Evolutionary conservation across 2,797 vertebrate species (phyloP).

Genomic region (Parambassis ranga): DNA sequence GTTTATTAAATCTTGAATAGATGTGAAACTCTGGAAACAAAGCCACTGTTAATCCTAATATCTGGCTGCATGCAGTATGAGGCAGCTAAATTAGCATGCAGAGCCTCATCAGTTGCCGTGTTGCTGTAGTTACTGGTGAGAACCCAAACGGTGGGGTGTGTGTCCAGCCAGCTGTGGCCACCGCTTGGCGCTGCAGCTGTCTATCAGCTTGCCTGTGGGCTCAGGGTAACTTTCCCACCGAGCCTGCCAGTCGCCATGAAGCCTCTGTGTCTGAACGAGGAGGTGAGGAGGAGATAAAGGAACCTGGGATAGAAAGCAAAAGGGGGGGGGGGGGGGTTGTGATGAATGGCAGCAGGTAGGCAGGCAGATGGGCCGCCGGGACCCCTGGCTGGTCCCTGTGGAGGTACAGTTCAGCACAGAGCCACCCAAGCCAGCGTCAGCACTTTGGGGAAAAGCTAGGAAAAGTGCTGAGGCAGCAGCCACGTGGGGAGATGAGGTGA

Average conservation of each 20-base stretch:
- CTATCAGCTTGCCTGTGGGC: conserved; percentile 9
- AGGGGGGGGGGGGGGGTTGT: neutral
- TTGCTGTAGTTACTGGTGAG: conserved; percentile 10
- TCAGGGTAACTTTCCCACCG: conserved; percentile 13
- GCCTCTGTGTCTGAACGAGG: too few species aligned
- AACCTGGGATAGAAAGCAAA: neutral
- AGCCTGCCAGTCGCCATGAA: neutral
- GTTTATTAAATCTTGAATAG: too few species aligned
- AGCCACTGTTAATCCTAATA: neutral
- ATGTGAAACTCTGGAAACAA: neutral
- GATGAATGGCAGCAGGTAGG: conserved; percentile 37
- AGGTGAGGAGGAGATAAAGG: neutral
- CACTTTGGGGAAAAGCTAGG: conserved; percentile 60
- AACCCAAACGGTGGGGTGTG: conserved; percentile 3
- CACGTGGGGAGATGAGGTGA: conserved; percentile 49
- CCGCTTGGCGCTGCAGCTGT: conserved; percentile 30
- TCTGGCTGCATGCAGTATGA: neutral
- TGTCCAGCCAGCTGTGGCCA: conserved; percentile 4
- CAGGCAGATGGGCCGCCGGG: conserved; percentile 48
- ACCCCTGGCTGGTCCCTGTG: conserved; percentile 24
- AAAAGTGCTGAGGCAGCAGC: conserved; percentile 68
- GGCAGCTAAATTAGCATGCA: neutral
- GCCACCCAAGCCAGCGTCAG: conserved; percentile 48
- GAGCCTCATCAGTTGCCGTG: neutral
- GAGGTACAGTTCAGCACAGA: conserved; percentile 44